phyloP scores from a whole-genome alignment of 1,140 invertebrate species.

The Ceratoteleas bidentatus region DNA sequence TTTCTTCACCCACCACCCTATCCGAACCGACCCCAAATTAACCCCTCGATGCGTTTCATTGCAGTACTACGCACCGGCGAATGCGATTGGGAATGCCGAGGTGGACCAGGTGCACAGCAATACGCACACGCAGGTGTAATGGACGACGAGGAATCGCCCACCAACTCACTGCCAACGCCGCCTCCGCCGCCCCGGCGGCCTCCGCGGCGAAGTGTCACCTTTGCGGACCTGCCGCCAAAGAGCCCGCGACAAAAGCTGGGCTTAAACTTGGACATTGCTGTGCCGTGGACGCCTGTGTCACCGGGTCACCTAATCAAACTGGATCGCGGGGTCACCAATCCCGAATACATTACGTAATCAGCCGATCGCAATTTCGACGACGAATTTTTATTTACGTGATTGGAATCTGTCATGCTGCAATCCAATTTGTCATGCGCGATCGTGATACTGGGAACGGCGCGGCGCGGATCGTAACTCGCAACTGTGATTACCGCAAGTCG shows the following conservation, averaged over 20 bases:
- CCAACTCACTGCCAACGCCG: conserved; percentile 70
- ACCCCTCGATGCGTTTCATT: conserved; percentile 49
- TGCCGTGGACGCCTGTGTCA: conserved; percentile 78
- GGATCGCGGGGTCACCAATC: conserved; percentile 68
- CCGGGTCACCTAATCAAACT: conserved; percentile 73
- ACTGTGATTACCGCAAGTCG: conserved; percentile 7
- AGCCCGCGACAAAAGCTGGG: conserved; percentile 67
- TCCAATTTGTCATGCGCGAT: conserved; percentile 9
- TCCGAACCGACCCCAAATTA: too few relatives aligned
- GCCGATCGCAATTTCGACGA: conserved; percentile 12
- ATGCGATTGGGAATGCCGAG: conserved; percentile 86
- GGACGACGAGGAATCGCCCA: conserved; percentile 72
- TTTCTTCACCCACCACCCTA: too few relatives aligned
- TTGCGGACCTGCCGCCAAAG: conserved; percentile 76
- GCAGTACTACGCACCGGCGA: conserved; percentile 90
- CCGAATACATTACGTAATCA: conserved; percentile 77
- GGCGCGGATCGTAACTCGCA: not conserved
- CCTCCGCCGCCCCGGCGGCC: conserved; percentile 74
- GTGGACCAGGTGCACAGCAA: conserved; percentile 88
- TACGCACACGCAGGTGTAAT: conserved; percentile 88
- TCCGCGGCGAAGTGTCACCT: conserved; percentile 76
- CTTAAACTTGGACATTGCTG: conserved; percentile 73
- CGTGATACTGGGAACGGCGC: conserved; percentile 16
- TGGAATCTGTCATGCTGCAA: conserved; percentile 11
- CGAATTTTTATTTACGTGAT: conserved; percentile 9